A percentile compares a stretch with the other conserved stretches of the same genome.
These are phyloP conservation scores for Stichodactyla helianthus DNA, from an alignment of 64 coral and sea anemone species.

Conservation along the genomic window DNA sequence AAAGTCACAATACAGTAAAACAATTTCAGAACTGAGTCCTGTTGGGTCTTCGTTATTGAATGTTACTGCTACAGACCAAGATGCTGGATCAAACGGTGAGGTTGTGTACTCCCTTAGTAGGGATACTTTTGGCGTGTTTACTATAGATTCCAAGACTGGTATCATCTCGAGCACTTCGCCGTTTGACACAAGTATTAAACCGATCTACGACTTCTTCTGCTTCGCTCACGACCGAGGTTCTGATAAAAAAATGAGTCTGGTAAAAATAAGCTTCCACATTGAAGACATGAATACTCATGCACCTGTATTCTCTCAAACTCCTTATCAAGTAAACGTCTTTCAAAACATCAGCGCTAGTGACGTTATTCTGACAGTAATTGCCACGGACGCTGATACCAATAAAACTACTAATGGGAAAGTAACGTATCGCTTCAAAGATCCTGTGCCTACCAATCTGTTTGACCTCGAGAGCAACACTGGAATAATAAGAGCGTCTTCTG, in stretches of 20 bases:
- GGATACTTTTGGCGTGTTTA: slow-evolving; percentile 44
- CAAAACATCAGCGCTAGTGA: neutral
- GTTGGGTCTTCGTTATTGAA: slow-evolving; percentile 50
- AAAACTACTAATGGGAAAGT: slow-evolving; percentile 47
- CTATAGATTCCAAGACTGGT: slow-evolving; percentile 72
- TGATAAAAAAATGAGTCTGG: slow-evolving; percentile 24
- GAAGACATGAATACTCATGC: slow-evolving; percentile 64
- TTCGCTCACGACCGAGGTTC: slow-evolving; percentile 59
- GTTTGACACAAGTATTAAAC: slow-evolving; percentile 57
- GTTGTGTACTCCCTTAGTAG: slow-evolving; percentile 68
- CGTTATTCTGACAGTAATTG: slow-evolving; percentile 45
- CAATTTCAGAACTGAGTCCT: slow-evolving; percentile 41
- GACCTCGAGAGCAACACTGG: slow-evolving; percentile 42
- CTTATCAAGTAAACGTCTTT: slow-evolving; percentile 34
- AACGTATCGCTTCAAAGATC: slow-evolving; percentile 35
- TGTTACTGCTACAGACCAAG: slow-evolving; percentile 60
- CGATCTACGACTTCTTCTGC: slow-evolving; percentile 54
- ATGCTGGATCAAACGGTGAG: slow-evolving; percentile 55
- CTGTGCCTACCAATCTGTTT: slow-evolving; percentile 29
- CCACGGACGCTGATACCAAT: slow-evolving; percentile 59
- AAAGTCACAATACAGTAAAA: slow-evolving; percentile 29
- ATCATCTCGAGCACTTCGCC: slow-evolving; percentile 60
- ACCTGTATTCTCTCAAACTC: slow-evolving; percentile 60
- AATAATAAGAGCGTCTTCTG: slow-evolving; percentile 25
- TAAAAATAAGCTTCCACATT: slow-evolving; percentile 44